Conservation (phyloP, 2,113 vertebrate species). For the Cyphomyrus plagiostoma region DNA sequence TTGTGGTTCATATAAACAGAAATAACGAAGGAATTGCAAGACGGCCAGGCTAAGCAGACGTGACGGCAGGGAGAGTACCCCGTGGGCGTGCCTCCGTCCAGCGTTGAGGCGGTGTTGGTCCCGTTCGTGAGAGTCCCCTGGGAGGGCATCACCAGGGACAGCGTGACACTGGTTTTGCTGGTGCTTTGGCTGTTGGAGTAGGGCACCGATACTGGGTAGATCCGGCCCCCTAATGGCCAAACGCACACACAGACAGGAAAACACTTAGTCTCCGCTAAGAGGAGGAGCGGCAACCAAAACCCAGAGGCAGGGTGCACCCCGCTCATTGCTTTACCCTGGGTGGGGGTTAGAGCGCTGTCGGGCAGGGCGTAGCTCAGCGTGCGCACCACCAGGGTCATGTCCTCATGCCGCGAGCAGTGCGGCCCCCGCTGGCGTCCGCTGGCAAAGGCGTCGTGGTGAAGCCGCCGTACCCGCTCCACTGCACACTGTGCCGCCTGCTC, state of each 20-base stretch:
- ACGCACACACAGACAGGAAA: neutral
- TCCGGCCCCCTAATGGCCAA: constrained; percentile 69
- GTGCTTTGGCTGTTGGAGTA: constrained; percentile 93
- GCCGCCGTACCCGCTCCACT: constrained; percentile 85
- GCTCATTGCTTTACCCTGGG: constrained; percentile 65
- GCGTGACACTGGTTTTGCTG: constrained; percentile 94
- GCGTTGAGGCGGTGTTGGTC: constrained; percentile 82
- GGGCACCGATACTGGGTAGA: constrained; percentile 92
- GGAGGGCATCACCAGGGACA: constrained; percentile 96
- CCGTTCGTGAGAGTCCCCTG: constrained; percentile 93
- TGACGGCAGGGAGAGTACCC: constrained; percentile 1
- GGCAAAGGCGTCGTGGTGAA: constrained; percentile 84
- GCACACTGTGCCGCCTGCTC: constrained; percentile 87
- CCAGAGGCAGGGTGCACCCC: neutral
- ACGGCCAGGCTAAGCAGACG: neutral
- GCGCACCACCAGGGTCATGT: constrained; percentile 93
- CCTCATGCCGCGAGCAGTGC: constrained; percentile 82
- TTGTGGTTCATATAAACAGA: neutral
- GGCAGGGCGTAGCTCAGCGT: constrained; percentile 81
- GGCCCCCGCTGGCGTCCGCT: constrained; percentile 79
- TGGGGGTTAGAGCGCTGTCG: constrained; percentile 69
- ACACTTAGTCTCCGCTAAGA: neutral
- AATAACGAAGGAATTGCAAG: neutral
- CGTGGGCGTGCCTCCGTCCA: constrained; percentile 88
- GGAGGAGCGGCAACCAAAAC: neutral